Evolutionary conservation across 2,797 vertebrate species (phyloP), one percentile per base, ranked within the genome.

Genomic region (Sebastes goodei): DNA sequence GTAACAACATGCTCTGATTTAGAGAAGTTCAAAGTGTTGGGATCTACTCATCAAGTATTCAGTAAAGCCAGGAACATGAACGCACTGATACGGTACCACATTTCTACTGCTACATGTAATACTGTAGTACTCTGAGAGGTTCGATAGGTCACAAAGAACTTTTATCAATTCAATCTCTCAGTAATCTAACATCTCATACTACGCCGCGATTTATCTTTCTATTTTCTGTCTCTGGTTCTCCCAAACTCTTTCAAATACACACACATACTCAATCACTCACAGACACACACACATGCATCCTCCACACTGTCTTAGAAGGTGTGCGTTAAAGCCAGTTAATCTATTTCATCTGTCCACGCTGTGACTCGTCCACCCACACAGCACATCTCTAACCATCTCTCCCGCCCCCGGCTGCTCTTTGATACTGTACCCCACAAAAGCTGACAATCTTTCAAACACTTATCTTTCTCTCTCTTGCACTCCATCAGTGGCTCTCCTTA

Each of bases 271-370:
- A 23, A 23, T 23, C 23, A 23, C 23, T 23, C 23, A 25, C 25
- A 25, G 25, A 20, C 52, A 33, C 67, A 46, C 61, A 52, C 59
- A 49, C 55, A 25, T 6, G 33, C 56, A 85, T 64, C 71, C 82
- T 80, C 83, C 84, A 83, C 73, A 33, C 80, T 71, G 84, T 80
- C 81, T 93, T 89, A 90, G 83, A 90, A 87, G 79, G 81, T 86
- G 81, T 76, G 56, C 69, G 74, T 91, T 92, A 82, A 92, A 94
- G 87, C 71, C 42, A 64, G 79, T 83, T 91, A 91, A 93, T 94
- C 87, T 88, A 76, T 90, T 93, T 93, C 91, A 92, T 95, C 91
- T 92, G 91, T 93, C 92, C 90, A 76, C 69, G 84, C 90, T 87
- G 91, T 78, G 82, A 86, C 85, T 89, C 32, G 72, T 86, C 85